Evolutionary conservation across 2,113 vertebrate genomes (phyloP), one percentile per base, ranked within the genome.

Genomic region (Leptobrachium ailaonicum): DNA sequence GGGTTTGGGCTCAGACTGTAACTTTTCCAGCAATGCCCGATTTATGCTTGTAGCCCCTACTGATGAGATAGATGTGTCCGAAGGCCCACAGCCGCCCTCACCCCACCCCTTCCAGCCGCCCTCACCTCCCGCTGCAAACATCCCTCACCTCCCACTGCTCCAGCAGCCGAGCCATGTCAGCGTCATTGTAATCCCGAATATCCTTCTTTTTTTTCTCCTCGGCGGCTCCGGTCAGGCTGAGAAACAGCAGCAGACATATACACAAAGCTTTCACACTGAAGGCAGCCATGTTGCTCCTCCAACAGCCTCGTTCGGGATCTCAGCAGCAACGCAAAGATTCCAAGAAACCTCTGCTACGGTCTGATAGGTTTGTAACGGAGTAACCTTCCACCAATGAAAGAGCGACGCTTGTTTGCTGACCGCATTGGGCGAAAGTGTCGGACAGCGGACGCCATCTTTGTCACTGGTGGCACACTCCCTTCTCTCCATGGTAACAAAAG

Each of bases 131-230:
- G 41, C 7, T 42, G 5, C 40, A 3, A 6, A 7, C 6, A 4
- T 10, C 41, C 10, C 13, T 58, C 83, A 97, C 97, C 97, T 99
- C 97, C 97, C 97, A 98, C 74, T 99, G 94, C 40, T 99, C 97
- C 91, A 98, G 88, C 43, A 98, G 93, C 80, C 96, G 90, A 1
- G 97, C 97, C 97, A 99, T 99, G 82, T 99, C 97, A 1, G 96
- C 97, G 41, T 99, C 97, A 73, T 98, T 98, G 86, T 98, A 99
- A 83, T 99, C 97, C 68, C 97, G 93, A 72, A 99, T 96, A 53
- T 98, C 96, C 75, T 99, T 98, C 86, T 95, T 96, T 83, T 95
- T 97, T 86, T 89, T 90, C 8, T 85, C 2, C 87, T 66, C 40
- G 20, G 70, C 77, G 40, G 10, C 82, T 0, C 75, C 10, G 42